Evolutionary conservation across 2,888 invertebrate genomes (phyloP).

Genomic region (Aquatica leii): DNA sequence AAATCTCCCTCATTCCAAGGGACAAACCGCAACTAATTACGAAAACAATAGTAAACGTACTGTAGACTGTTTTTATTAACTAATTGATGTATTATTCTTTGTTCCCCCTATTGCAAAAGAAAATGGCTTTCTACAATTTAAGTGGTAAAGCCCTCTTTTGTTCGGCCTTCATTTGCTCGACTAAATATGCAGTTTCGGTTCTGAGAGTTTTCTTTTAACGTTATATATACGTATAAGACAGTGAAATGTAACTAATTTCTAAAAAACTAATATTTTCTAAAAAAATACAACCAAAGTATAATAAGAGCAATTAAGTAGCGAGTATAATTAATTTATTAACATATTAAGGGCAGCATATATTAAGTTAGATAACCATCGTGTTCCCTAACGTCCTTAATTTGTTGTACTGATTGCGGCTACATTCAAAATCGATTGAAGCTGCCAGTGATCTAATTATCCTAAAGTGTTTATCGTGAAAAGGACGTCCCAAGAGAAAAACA

Average conservation of each 20-base stretch:
- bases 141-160: constrained; percentile 46
- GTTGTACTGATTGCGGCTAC: constrained; percentile 38
- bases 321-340: neutral
- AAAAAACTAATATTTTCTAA: too few relatives aligned
- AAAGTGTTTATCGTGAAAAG: constrained; percentile 32
- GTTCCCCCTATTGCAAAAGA: constrained; percentile 26
- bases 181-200: constrained; percentile 39
- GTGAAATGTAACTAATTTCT: too few relatives aligned
- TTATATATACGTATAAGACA: neutral
- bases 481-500: constrained; percentile 31
- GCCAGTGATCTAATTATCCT: constrained; percentile 39
- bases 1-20: constrained; percentile 7
- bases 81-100: constrained; percentile 45
- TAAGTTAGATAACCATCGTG: constrained; percentile 28
- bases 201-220: constrained; percentile 18
- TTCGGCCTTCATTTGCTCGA: constrained; percentile 42
- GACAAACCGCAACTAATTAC: constrained; percentile 39
- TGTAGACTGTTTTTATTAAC: constrained; percentile 45
- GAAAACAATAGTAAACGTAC: constrained; percentile 44
- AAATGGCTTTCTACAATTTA: constrained; percentile 37
- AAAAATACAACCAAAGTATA: neutral
- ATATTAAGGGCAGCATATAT: constrained; percentile 24
- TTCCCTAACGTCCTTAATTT: constrained; percentile 30
- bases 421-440: constrained; percentile 38
- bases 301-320: too few relatives aligned